phyloP scores from a whole-genome alignment of 2,888 invertebrate species.

The Melipona bicolor region DNA sequence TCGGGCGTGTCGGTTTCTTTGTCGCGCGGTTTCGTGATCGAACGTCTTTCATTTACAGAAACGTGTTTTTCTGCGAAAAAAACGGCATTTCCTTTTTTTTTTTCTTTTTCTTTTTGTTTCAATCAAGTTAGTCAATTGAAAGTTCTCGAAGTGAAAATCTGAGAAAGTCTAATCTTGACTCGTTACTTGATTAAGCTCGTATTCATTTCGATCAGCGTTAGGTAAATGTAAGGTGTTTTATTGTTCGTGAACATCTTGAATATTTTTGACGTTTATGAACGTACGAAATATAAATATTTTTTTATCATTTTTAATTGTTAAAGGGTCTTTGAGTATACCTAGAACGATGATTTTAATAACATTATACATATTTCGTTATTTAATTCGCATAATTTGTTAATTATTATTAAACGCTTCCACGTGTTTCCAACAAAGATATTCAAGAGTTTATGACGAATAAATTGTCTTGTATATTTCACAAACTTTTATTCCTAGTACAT shows the following conservation, averaged over 20 bases:
- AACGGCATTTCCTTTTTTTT: neutral
- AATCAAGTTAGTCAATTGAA: neutral
- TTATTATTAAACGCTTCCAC: neutral
- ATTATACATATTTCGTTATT: neutral
- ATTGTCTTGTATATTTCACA: neutral
- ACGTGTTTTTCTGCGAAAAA: neutral
- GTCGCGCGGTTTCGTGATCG: neutral
- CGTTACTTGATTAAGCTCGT: neutral
- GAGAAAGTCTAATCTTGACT: neutral
- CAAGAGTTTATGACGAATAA: neutral
- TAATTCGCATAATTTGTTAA: neutral
- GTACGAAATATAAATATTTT: neutral
- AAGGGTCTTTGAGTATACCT: too few relatives aligned
- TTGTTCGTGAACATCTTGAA: neutral
- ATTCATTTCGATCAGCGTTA: conserved; percentile 8
- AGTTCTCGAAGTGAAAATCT: neutral
- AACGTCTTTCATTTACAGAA: neutral
- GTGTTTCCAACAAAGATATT: neutral
- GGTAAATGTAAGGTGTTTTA: conserved; percentile 3
- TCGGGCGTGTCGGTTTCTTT: neutral
- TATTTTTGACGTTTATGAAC: neutral
- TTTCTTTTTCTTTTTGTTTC: neutral
- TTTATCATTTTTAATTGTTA: too few relatives aligned
- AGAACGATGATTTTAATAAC: neutral
- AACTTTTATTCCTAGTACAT: neutral